Base-by-base conservation (phyloP, 1,140 invertebrate genomes). In the Lordiphosa collinella region DNA sequence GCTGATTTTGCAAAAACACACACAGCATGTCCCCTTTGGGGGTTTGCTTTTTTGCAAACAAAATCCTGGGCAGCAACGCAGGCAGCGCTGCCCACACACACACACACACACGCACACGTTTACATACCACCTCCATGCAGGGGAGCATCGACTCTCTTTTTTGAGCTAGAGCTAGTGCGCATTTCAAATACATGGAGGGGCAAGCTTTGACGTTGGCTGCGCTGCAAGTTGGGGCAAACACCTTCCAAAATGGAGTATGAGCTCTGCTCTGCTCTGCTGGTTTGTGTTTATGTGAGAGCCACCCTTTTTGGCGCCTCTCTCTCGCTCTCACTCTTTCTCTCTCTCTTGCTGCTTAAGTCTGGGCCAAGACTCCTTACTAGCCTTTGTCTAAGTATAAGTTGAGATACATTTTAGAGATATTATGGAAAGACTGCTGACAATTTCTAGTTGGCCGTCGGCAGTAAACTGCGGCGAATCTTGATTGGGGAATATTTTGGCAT, bases 131-230 rank as follows among this genome's bases (percentile, higher is more conserved):
- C 8, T 16, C 11, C 16, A 44, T 14, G 32, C 48, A 69, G 70
- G 71, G 71, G 70, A 63, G 57, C 71, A 38, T 10, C 12, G 31
- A 43, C 41, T 37, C 48, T 43, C 50, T 69, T 60, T 60, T 70
- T 69, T 85, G 79, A 84, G 78, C 78, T 82, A 84, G 66, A 73
- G 78, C 78, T 86, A 86, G 82, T 86, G 82, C 82, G 82, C 82
- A 86, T 86, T 86, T 86, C 82, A 86, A 86, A 86, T 85, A 63
- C 40, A 69, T 71, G 72, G 60, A 86, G 78, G 76, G 76, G 76
- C 76, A 75, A 46, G 29, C 14, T 5, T 38, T 18, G 49, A 9
- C 66, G 38, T 25, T 40, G 71, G 37, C 78, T 56, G 51, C 67
- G 76, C 60, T 41, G 66, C 40, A 16, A 12, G 71, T 67, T 75